Base-by-base conservation (phyloP, 2,888 invertebrate species). In the Stramonita haemastoma region DNA sequence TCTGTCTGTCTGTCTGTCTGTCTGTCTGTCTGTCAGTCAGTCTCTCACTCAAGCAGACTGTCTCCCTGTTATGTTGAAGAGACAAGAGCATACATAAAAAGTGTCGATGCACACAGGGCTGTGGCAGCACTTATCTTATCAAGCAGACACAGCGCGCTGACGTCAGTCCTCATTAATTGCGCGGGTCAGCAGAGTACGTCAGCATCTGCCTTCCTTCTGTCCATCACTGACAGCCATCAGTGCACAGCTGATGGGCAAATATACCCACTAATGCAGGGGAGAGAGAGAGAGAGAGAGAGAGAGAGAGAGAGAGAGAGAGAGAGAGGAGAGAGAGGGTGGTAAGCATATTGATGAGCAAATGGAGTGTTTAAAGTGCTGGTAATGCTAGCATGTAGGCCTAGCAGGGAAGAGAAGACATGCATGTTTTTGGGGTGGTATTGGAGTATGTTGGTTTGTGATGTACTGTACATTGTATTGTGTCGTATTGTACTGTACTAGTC, bases 1-100 rank as follows among this genome's bases (percentile, higher is more conserved):
- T 77, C n/a, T 77, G 26, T 77, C 77, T 77, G 19, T 77, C 77
- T 77, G n/a, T 77, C n/a, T 77, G 26, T 77, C 77, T 77, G 19
- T 77, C n/a, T 77, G 17, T 73, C 73, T 73, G 19, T 73, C 73
- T 73, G 73, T 73, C 73, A 60, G n/a, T n/a, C 46, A 5, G 46
- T 46, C 46, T 46, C 46, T 46, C 46, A 5, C 46, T 46, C 2
- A 46, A 46, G 46, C 46, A 2, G 46, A 8, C 46, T 46, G 46
- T 46, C 46, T 46, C 46, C 46, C 46, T 46, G 46, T 46, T 46
- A 46, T 46, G 46, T 46, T 46, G 46, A 46, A 8, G 46, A 46
- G 46, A 46, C 46, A 46, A 46, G 46, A 46, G 46, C 46, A 46
- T 8, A 46, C 46, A 46, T 46, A 66, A 66, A 19, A 66, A 66